Base-by-base conservation (phyloP, 2,113 vertebrate species). In the Beaufortia kweichowensis region DNA sequence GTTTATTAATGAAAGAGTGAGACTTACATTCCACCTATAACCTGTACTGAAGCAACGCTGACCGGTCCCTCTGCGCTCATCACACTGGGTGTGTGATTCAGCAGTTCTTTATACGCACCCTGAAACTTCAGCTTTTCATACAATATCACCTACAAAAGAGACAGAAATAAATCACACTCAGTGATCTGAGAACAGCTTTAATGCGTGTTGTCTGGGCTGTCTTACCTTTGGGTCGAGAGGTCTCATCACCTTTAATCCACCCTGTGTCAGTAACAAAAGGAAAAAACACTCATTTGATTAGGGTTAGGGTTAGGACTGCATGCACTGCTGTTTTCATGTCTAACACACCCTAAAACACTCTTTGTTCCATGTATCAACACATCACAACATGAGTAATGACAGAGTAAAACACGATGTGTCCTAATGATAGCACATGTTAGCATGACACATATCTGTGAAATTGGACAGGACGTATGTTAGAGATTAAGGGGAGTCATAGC, bases 11-110 rank as follows among this genome's bases (percentile, higher is more conserved):
- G n/a, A n/a, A n/a, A n/a, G n/a, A n/a, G 48, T 21, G 75, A 82
- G 17, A 94, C 94, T 94, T 86, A 96, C 94, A 94, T 85, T 89
- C 94, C 94, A 77, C 93, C 93, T 53, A 92, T 71, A 15, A 96
- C 92, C 79, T 89, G 87, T 2, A 96, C 80, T 21, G 94, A 96
- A 79, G 91, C 90, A 59, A 93, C 85, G 77, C 83, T 86, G 39
- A 55, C 56, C 60, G 88, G 87, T 31, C 88, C 86, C 11, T 80
- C 84, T 21, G 90, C 76, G 24, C 79, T 83, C 83, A 84, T 82
- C 50, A 94, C 79, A 81, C 85, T 88, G 79, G 84, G 76, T 64
- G 86, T 75, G 68, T 94, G 92, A 82, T 91, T 91, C 79, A 89
- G 89, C 76, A 95, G 83, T 67, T 93, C 91, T 84, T 85, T 91